Base-by-base conservation (phyloP, 2,888 invertebrate genomes). In the Ochropacha duplaris region DNA sequence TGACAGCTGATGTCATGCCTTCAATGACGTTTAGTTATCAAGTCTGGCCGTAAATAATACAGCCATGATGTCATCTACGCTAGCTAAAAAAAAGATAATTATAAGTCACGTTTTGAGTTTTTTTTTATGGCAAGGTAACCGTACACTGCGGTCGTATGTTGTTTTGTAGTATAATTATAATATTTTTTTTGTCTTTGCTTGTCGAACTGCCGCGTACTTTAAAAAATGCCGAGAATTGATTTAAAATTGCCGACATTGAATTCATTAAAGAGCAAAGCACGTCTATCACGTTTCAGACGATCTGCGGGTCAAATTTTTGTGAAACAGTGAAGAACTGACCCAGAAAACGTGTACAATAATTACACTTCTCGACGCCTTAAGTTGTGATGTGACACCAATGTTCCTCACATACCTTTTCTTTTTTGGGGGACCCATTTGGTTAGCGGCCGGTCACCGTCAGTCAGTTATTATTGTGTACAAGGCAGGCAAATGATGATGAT, bases 1-100 rank as follows among this genome's bases (percentile, higher is more conserved):
- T 60, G 59, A 50, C 26, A 54, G 55, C 56, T 73, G 74, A 74
- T 69, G 65, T 76, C 72, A 78, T 60, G 6, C n/a, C 50, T 22
- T 55, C 34, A 50, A 56, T 56, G 56, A 31, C 26, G 24, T 24
- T 36, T 34, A 31, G 36, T 16, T 28, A 49, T 50, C 55, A 36
- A 50, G 50, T n/a, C 36, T 36, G 34, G 34, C 55, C 49, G 49
- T 31, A 51, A 51, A 51, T 52, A 52, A 31, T 52, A 52, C 22
- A 52, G 16, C 31, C 52, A 52, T 52, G 52, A 52, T 52, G 52
- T 52, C 52, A 52, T 52, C 31, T 5, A 31, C 14, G 11, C 12
- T 22, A 14, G 52, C 19, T 31, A 22, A 52, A 52, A 22, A 31
- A 22, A 31, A 22, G 28, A 14, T 52, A 19, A 11, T 31, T 52